Percentiles rank a stretch among this genome's conserved stretches.
Evolutionary conservation across 2,797 vertebrate species (phyloP).

Genomic region (Vespertilio murinus): DNA sequence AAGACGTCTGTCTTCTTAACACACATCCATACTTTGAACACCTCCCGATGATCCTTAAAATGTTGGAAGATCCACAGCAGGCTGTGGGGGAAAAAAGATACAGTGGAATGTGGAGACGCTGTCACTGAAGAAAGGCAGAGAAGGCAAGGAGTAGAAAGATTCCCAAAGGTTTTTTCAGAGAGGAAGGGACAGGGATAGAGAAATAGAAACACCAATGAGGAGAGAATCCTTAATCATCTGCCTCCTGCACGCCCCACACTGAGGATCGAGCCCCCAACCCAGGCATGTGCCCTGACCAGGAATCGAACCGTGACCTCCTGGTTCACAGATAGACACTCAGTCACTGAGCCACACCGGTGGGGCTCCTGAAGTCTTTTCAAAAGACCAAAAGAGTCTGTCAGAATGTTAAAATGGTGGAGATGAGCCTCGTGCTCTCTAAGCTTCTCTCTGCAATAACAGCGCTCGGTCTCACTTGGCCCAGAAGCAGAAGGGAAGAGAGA

Average conservation of each 20-base stretch:
- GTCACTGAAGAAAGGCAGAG: conserved; percentile 61
- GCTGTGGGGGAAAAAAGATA: conserved; percentile 48
- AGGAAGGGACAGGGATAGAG: background rate
- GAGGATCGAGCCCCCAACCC: no score
- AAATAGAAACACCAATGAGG: no score
- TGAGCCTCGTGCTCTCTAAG: rapidly evolving
- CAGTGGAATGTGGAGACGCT: conserved; percentile 59
- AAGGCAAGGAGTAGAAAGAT: conserved; percentile 22
- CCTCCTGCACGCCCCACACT: no score
- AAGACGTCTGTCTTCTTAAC: conserved; percentile 58
- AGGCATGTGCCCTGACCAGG: no score
- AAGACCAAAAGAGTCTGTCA: background rate
- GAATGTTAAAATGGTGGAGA: rapidly evolving
- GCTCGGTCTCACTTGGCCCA: rapidly evolving
- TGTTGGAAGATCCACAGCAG: conserved; percentile 76
- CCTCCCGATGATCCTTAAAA: conserved; percentile 73
- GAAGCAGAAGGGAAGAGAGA: background rate
- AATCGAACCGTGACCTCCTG: no score
- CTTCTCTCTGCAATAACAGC: no score
- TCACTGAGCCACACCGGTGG: no score
- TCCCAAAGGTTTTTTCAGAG: conserved; percentile 56
- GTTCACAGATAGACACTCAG: no score
- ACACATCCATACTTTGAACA: conserved; percentile 12
- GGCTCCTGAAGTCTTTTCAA: background rate
- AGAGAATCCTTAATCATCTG: no score